A percentile compares a stretch with the other conserved stretches of the same genome.
These are phyloP conservation scores for Haliclystus octoradiatus DNA, from an alignment of 30 jellyfish, hydroid and myxozoan species.

Conservation along the genomic window DNA sequence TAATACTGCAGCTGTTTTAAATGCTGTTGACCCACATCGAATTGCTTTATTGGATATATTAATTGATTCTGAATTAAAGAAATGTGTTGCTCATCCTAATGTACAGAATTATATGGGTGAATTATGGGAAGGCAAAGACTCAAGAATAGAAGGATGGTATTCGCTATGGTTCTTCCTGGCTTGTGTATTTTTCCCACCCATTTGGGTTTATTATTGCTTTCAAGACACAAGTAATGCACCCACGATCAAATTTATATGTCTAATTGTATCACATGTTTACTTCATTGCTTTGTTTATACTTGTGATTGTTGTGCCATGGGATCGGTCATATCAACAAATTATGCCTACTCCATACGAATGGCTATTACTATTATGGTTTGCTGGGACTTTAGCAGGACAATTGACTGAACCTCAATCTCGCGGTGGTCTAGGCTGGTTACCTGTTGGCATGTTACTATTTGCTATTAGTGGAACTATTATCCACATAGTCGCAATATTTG, in stretches of 20 bases:
- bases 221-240: conserved; percentile 86
- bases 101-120: conserved; percentile 84
- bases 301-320: conserved; percentile 93
- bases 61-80: conserved; percentile 81
- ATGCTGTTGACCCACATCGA: conserved; percentile 78
- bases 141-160: conserved; percentile 29
- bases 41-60: conserved; percentile 73
- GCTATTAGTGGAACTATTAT: conserved; percentile 45
- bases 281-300: conserved; percentile 38
- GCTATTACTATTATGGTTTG: conserved; percentile 66
- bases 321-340: conserved; percentile 61
- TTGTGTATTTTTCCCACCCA: conserved; percentile 78
- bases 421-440: conserved; percentile 63
- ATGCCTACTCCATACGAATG: conserved; percentile 85
- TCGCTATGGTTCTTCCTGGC: conserved; percentile 10
- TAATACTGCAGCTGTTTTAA: conserved; percentile 66
- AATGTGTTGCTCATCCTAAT: conserved; percentile 83
- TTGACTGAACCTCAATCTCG: conserved; percentile 83
- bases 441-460: conserved; percentile 44
- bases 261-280: conserved; percentile 76
- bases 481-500: conserved; percentile 43
- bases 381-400: conserved; percentile 68
- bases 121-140: conserved; percentile 79
- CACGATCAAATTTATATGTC: conserved; percentile 79
- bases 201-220: conserved; percentile 82